phyloP scores from a whole-genome alignment of 2,113 vertebrate genomes.

The Pachypanchax playfairii region DNA sequence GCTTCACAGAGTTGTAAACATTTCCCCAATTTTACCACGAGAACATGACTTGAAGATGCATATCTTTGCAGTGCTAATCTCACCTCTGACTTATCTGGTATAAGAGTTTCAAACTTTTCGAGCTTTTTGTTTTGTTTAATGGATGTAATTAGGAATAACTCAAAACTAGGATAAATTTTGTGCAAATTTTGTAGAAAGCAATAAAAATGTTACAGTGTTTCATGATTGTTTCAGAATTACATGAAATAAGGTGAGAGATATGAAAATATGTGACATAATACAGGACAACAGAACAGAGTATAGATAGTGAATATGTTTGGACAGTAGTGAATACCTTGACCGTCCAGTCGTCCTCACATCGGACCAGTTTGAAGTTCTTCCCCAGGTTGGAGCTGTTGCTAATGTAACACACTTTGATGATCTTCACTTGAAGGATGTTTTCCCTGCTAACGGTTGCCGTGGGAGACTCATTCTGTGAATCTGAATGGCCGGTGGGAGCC shows the following conservation, averaged over 20 bases:
- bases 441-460: conserved; percentile 50
- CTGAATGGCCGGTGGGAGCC: conserved; percentile 63
- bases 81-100: no score
- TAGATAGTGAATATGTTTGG: neutral
- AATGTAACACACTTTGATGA: conserved; percentile 95
- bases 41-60: neutral
- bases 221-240: no score
- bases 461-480: conserved; percentile 58
- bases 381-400: conserved; percentile 92
- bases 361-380: conserved; percentile 96
- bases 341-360: conserved; percentile 86
- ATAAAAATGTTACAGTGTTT: no score
- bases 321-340: conserved; percentile 79
- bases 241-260: no score
- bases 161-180: no score
- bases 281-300: no score
- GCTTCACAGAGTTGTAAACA: neutral
- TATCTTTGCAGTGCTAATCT: no score
- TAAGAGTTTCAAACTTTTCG: no score
- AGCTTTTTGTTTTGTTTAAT: no score
- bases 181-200: no score
- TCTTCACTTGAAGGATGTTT: conserved; percentile 77
- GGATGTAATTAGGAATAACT: no score
- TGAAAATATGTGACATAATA: neutral
- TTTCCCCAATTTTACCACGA: neutral